A percentile compares a stretch with the other conserved stretches of the same genome.
These are phyloP conservation scores for Drosophila kanapiae DNA, from an alignment of 1,140 invertebrate species.

Conservation along the genomic window DNA sequence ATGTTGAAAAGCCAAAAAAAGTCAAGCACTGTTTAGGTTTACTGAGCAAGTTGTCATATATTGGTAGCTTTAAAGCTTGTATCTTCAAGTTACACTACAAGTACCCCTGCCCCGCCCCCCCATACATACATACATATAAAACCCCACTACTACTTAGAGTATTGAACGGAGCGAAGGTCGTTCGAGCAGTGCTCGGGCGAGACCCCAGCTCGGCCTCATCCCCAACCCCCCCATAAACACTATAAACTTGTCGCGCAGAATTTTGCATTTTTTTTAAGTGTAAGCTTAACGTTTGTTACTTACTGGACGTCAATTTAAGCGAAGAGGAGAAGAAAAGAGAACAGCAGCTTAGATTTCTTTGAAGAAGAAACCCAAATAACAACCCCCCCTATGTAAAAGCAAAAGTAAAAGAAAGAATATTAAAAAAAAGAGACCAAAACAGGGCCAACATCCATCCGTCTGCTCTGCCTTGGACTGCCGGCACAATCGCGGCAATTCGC, in stretches of 20 bases:
- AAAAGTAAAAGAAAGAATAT: constrained; percentile 23
- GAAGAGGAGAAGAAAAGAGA: constrained; percentile 20
- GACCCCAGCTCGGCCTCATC: constrained; percentile 20
- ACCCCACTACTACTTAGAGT: constrained; percentile 72
- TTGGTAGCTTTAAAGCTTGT: constrained; percentile 83
- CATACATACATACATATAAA: constrained; percentile 26
- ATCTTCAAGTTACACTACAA: constrained; percentile 76
- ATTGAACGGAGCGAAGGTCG: constrained; percentile 60
- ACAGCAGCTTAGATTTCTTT: constrained; percentile 41
- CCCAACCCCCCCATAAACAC: constrained; percentile 36
- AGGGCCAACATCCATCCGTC: constrained; percentile 25
- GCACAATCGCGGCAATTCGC: constrained; percentile 35
- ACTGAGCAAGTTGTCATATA: constrained; percentile 79
- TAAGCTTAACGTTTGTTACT: constrained; percentile 70
- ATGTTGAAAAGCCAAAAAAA: constrained; percentile 78
- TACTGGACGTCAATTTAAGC: constrained; percentile 70
- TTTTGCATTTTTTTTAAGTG: constrained; percentile 81
- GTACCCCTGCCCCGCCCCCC: constrained; percentile 21
- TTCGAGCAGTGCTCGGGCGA: constrained; percentile 66
- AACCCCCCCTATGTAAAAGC: constrained; percentile 18
- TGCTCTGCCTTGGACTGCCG: constrained; percentile 33
- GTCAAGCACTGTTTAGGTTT: constrained; percentile 80
- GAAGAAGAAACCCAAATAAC: constrained; percentile 35
- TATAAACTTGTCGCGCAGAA: constrained; percentile 71
- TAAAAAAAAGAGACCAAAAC: constrained; percentile 57